These are phyloP conservation scores for Neria commutata DNA, from an alignment of 2,888 invertebrate species.

Conservation along the genomic window DNA sequence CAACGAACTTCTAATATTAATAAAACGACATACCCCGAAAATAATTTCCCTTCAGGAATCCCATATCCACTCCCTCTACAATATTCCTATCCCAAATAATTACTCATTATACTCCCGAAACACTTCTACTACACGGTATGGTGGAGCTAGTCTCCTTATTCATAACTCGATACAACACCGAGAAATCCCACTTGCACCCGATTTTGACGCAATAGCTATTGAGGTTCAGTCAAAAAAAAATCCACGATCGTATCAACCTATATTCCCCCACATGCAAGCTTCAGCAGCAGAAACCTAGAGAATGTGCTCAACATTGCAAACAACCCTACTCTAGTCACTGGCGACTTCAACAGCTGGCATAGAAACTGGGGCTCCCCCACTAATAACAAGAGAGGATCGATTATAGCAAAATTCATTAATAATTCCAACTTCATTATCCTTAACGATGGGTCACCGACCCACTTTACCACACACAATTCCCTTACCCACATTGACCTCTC, in stretches of 20 bases:
- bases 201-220: background rate
- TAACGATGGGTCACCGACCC: background rate
- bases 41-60: constrained; percentile 6
- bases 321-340: no score
- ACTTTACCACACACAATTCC: no score
- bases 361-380: background rate
- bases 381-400: background rate
- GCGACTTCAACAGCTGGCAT: background rate
- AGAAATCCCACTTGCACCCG: background rate
- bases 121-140: background rate
- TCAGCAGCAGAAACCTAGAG: no score
- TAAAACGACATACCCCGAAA: background rate
- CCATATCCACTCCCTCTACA: background rate
- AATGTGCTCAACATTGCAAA: no score
- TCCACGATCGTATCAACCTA: background rate
- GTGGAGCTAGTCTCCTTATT: background rate
- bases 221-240: background rate
- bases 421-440: background rate
- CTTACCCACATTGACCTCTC: no score
- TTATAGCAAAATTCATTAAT: no score
- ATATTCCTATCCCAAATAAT: background rate
- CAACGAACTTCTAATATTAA: no score
- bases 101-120: background rate
- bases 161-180: constrained; percentile 1
- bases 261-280: background rate